These are phyloP conservation scores for Catagonus wagneri DNA, from an alignment of 2,113 vertebrate species.

Conservation along the genomic window DNA sequence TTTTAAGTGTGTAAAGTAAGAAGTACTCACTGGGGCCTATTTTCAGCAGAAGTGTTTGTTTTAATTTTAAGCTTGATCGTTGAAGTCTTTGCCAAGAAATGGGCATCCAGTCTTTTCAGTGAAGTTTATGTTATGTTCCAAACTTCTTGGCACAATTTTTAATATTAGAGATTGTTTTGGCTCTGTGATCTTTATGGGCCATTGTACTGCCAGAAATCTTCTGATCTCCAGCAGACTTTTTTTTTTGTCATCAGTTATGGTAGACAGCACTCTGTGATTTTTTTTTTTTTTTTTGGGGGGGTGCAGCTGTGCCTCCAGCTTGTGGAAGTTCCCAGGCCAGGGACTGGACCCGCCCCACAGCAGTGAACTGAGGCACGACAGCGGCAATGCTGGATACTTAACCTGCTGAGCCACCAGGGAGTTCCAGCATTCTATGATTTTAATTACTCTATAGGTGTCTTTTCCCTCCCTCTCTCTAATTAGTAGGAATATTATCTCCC, in stretches of 20 bases:
- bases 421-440: not conserved
- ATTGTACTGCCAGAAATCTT: not conserved
- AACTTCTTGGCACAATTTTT: not conserved
- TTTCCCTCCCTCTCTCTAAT: too few relatives aligned
- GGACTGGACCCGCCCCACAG: too few relatives aligned
- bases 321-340: too few relatives aligned
- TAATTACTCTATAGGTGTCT: not conserved
- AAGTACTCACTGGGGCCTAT: not conserved
- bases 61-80: not conserved
- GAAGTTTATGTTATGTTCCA: not conserved
- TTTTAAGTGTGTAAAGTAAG: not conserved
- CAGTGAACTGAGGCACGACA: too few relatives aligned
- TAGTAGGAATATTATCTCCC: not conserved
- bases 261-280: not conserved
- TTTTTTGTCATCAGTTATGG: not conserved
- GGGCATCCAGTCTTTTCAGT: not conserved
- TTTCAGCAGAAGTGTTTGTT: not conserved
- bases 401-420: too few relatives aligned
- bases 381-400: too few relatives aligned
- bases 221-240: not conserved
- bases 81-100: constrained; percentile 13
- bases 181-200: not conserved
- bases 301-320: too few relatives aligned
- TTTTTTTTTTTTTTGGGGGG: too few relatives aligned
- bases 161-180: not conserved